Conservation (phyloP, 2,888 invertebrate species). For the Timema podura region DNA sequence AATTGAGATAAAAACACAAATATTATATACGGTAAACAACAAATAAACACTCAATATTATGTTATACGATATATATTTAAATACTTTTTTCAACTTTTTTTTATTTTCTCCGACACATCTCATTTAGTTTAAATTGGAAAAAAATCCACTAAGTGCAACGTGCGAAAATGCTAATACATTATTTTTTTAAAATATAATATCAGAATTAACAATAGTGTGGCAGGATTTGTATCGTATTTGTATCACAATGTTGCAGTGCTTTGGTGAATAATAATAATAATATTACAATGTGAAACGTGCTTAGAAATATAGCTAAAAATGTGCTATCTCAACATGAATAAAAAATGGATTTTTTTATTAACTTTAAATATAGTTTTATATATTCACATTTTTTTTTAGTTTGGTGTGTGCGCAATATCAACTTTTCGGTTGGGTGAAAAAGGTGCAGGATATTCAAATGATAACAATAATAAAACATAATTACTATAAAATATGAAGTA, state of each 20-base stretch:
- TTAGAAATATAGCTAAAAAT: constrained; percentile 30
- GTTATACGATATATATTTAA: too few species aligned
- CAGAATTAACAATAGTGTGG: constrained; percentile 29
- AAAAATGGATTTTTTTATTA: constrained; percentile 25
- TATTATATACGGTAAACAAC: constrained; percentile 19
- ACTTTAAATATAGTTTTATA: constrained; percentile 15
- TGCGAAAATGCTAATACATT: constrained; percentile 27
- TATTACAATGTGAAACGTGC: constrained; percentile 18
- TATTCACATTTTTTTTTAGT: constrained; percentile 14
- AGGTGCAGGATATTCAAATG: too few species aligned
- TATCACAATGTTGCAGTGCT: constrained; percentile 31
- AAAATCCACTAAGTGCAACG: constrained; percentile 29
- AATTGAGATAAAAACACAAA: constrained; percentile 17
- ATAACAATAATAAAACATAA: too few species aligned
- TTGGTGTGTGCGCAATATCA: constrained; percentile 22
- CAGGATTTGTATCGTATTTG: constrained; percentile 27
- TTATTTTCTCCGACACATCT: constrained; percentile 20
- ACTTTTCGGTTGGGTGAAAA: constrained; percentile 24
- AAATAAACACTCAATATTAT: constrained; percentile 24
- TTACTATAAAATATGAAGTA: too few species aligned
- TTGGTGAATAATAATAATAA: constrained; percentile 3
- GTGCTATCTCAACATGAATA: constrained; percentile 29
- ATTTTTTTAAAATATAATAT: constrained; percentile 19
- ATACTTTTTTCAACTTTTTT: constrained; percentile 21
- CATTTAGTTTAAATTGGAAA: constrained; percentile 26